Evolutionary conservation across 2,888 invertebrate species (phyloP), one percentile per base, ranked within the genome.

Genomic region (Anoplius nigerrimus): DNA sequence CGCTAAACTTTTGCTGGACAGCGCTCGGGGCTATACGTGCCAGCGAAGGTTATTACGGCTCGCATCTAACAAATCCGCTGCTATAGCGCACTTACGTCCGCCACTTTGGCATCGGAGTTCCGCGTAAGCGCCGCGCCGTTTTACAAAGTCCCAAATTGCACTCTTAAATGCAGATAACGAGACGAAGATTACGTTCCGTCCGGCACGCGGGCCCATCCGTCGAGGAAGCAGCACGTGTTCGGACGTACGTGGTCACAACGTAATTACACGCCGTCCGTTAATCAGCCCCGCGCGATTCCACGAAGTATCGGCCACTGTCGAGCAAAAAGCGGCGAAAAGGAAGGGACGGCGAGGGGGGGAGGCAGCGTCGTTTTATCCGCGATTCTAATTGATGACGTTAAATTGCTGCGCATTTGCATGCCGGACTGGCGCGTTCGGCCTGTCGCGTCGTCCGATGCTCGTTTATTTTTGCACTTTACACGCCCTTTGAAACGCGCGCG

Each of bases 331-430:
- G 11, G 34, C 11, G 11, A 34, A 34, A 34, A 34, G 34, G 34
- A 34, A n/a, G n/a, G n/a, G n/a, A n/a, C n/a, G n/a, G n/a, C n/a
- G n/a, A n/a, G n/a, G n/a, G 34, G 1, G 34, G 8, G 34, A 11
- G 11, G 4, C 34, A 8, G 64, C 43, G 66, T 72, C 65, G 55
- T 62, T 68, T 67, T 45, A 52, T 57, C 56, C 34, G 18, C 60
- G 68, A 74, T 76, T 73, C 74, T 79, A 79, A 79, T 80, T 76
- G 69, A 72, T 66, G 62, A 64, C 56, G 69, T 68, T 76, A 76
- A 79, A 78, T 78, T 73, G 68, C 66, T 54, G 24, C 62, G 62
- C 63, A 70, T 75, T 75, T 75, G 70, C 74, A 75, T 75, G 62
- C 69, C 64, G 46, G 46, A 48, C 59, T 15, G 48, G 20, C 43